A percentile compares a stretch with the other conserved stretches of the same genome.
Evolutionary conservation across 2,113 vertebrate genomes (phyloP).

Genomic region (Daboia siamensis): DNA sequence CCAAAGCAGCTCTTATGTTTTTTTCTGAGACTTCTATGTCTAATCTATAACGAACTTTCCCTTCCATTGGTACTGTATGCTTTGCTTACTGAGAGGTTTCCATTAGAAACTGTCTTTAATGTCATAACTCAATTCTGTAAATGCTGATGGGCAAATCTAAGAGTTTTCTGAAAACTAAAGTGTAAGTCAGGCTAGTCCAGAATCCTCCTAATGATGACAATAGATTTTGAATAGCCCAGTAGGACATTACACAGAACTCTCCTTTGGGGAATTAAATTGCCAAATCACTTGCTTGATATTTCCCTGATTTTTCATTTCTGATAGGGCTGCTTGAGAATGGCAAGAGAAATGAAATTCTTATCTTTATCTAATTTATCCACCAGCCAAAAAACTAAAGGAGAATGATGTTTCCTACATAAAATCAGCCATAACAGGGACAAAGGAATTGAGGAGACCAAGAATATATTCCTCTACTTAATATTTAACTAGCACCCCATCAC

Average conservation of each 20-base stretch:
- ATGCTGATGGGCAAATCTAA: background rate
- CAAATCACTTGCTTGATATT: background rate
- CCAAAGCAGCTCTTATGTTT: background rate
- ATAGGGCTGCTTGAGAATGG: background rate
- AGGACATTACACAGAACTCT: background rate
- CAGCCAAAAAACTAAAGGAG: background rate
- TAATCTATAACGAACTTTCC: background rate
- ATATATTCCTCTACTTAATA: background rate
- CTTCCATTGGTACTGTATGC: too few species aligned
- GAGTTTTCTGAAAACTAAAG: background rate
- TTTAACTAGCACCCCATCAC: background rate
- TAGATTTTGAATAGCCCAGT: background rate
- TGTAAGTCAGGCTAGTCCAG: background rate
- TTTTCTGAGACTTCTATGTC: background rate
- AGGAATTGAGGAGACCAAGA: background rate
- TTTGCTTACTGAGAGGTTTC: background rate
- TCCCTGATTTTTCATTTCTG: background rate
- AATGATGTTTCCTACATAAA: background rate
- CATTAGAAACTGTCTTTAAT: background rate
- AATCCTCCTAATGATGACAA: background rate
- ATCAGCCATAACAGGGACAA: background rate
- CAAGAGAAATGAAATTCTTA: background rate
- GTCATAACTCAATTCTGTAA: background rate
- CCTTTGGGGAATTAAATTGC: background rate
- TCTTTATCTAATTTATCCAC: background rate